phyloP scores from a whole-genome alignment of 2,113 vertebrate species.

The Zapus hudsonius region DNA sequence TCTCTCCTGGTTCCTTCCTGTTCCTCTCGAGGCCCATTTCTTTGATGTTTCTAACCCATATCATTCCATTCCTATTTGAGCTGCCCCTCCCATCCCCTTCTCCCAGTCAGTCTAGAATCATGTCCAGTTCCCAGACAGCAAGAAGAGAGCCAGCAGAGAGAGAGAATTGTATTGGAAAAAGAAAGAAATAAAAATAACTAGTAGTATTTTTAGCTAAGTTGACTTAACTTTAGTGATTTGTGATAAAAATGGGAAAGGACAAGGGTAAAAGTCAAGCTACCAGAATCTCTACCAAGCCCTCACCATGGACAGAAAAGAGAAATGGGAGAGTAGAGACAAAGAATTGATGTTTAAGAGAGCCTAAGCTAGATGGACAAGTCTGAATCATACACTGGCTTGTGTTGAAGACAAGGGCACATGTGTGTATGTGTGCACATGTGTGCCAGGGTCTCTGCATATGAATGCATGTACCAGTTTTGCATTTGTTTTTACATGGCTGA shows the following conservation, averaged over 20 bases:
- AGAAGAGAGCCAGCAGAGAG: background rate
- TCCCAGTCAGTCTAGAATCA: background rate
- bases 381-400: too few species aligned
- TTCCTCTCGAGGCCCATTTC: background rate
- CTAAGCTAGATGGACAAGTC: background rate
- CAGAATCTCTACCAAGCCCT: background rate
- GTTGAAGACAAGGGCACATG: background rate
- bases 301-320: background rate
- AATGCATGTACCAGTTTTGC: too few species aligned
- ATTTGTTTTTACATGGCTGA: too few species aligned
- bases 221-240: background rate
- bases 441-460: too few species aligned
- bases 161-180: background rate
- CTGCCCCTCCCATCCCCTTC: background rate
- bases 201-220: background rate
- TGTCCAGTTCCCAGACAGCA: background rate
- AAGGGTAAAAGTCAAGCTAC: background rate
- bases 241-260: constrained; percentile 7
- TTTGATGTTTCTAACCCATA: background rate
- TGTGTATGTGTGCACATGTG: too few species aligned
- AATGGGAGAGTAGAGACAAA: background rate
- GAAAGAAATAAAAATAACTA: background rate
- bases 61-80: background rate
- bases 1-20: background rate
- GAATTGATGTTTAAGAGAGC: background rate